Percentiles rank a stretch among this genome's conserved stretches.
phyloP scores from a whole-genome alignment of 2,888 invertebrate genomes.

The Oeneis ivallda region DNA sequence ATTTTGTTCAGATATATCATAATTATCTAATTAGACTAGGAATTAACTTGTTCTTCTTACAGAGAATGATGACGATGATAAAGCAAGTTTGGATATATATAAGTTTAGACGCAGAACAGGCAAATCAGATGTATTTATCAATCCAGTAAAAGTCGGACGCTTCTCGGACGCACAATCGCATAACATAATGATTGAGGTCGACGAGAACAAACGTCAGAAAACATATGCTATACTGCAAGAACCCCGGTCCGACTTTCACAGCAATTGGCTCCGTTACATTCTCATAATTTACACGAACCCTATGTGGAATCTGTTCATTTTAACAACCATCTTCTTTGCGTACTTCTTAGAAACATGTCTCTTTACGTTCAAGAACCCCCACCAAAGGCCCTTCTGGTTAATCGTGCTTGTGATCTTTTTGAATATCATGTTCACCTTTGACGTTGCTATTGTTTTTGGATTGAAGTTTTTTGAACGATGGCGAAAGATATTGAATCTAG shows the following conservation, averaged over 20 bases:
- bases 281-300: slow-evolving; percentile 65
- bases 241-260: slow-evolving; percentile 60
- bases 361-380: slow-evolving; percentile 60
- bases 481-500: slow-evolving; percentile 71
- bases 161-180: slow-evolving; percentile 39
- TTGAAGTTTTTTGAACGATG: slow-evolving; percentile 69
- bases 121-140: slow-evolving; percentile 48
- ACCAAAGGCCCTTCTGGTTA: slow-evolving; percentile 55
- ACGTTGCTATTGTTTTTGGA: slow-evolving; percentile 63
- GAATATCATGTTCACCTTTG: slow-evolving; percentile 62
- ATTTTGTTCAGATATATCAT: too few relatives aligned
- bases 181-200: slow-evolving; percentile 49
- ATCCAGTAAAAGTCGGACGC: slow-evolving; percentile 37
- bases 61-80: slow-evolving; percentile 40
- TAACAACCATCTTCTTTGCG: slow-evolving; percentile 60
- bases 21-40: too few relatives aligned
- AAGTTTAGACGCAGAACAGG: slow-evolving; percentile 56
- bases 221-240: slow-evolving; percentile 72
- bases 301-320: slow-evolving; percentile 65
- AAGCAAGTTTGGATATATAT: slow-evolving; percentile 55
- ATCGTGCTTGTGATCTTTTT: slow-evolving; percentile 58
- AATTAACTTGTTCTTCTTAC: neutral
- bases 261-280: slow-evolving; percentile 60
- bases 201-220: slow-evolving; percentile 54
- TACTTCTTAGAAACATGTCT: slow-evolving; percentile 67